Conservation (phyloP, 2,797 vertebrate genomes). For the Galagoides demidoff region DNA sequence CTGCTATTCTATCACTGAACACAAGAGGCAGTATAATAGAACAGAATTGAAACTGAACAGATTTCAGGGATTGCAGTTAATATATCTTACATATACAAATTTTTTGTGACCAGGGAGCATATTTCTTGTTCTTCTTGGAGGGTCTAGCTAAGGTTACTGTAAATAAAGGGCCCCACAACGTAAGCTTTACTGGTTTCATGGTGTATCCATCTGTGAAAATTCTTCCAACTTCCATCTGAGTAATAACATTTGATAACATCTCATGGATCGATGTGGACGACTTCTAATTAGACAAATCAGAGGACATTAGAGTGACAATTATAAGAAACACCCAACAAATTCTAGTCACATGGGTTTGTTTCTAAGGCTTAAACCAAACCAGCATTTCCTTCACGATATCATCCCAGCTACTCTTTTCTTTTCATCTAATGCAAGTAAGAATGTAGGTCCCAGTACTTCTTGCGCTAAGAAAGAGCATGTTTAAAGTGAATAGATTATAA, state of each 20-base stretch:
- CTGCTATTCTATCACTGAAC: neutral
- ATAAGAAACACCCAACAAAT: neutral
- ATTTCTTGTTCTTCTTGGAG: neutral
- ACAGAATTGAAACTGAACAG: neutral
- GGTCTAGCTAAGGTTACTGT: neutral
- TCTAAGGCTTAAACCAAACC: neutral
- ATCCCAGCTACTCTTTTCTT: neutral
- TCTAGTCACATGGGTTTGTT: neutral
- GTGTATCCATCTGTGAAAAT: neutral
- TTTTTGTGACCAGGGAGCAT: fast-evolving
- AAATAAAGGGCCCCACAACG: neutral
- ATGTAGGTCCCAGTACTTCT: neutral
- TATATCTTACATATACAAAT: neutral
- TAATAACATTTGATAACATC: neutral
- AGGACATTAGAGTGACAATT: neutral
- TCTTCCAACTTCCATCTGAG: neutral
- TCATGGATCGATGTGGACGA: neutral
- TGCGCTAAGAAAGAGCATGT: neutral
- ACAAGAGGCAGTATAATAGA: neutral
- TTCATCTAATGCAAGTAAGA: neutral
- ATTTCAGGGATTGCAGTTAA: neutral
- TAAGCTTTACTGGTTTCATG: neutral
- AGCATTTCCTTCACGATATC: neutral
- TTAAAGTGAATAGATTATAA: neutral
- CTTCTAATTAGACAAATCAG: neutral